These are phyloP conservation scores for Lepetodrilus schrolli DNA, from an alignment of 2,888 invertebrate genomes.

Conservation along the genomic window DNA sequence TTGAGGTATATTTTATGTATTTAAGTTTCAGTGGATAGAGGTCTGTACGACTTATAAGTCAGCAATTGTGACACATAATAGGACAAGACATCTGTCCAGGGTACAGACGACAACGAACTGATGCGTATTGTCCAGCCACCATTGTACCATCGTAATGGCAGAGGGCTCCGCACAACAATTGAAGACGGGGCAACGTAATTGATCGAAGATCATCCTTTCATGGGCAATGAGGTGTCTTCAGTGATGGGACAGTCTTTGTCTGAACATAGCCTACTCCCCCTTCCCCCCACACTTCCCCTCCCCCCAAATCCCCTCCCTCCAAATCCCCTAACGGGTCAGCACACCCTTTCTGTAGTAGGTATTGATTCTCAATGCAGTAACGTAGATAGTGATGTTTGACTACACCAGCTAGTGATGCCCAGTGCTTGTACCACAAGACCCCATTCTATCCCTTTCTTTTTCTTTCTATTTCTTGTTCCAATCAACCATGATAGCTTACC, in stretches of 20 bases:
- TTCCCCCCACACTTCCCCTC: not conserved
- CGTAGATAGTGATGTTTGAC: not conserved
- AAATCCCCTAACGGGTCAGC: constrained; percentile 11
- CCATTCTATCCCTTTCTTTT: too few relatives aligned
- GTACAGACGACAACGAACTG: not conserved
- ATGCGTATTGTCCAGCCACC: not conserved
- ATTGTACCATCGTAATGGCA: not conserved
- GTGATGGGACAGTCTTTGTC: constrained; percentile 21
- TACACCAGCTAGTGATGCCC: too few relatives aligned
- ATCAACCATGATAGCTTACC: too few relatives aligned
- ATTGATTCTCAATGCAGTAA: not conserved
- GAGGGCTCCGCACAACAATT: constrained; percentile 8
- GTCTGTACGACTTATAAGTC: too few relatives aligned
- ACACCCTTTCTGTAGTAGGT: not conserved
- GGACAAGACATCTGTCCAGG: not conserved
- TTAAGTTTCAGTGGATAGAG: too few relatives aligned
- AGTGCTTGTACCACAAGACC: too few relatives aligned
- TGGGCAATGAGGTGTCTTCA: constrained; percentile 9
- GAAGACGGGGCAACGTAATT: constrained; percentile 21
- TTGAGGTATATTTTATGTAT: too few relatives aligned
- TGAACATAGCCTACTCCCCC: not conserved
- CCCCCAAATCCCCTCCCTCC: not conserved
- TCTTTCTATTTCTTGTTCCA: too few relatives aligned
- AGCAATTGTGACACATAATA: not conserved
- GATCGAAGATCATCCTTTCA: constrained; percentile 16